A percentile compares a stretch with the other conserved stretches of the same genome.
Conservation (phyloP, 2,113 vertebrate species). For the Odontophorus gujanensis region DNA sequence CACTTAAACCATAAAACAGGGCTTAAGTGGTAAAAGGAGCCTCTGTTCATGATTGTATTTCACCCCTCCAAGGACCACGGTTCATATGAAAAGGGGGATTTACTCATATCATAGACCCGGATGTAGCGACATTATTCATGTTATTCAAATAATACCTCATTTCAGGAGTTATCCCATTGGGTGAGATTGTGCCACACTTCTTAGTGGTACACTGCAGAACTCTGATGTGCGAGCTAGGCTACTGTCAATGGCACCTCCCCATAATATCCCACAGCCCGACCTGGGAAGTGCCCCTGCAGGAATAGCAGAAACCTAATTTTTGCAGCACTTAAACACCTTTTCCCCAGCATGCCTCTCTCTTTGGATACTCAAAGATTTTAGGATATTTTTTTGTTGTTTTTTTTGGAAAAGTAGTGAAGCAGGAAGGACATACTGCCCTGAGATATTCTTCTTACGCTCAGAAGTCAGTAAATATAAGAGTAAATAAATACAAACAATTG, state of each 20-base stretch:
- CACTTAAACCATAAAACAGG: conserved; percentile 69
- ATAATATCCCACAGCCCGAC: background rate
- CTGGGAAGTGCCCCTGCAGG: background rate
- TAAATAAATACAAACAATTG: background rate
- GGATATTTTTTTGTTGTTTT: background rate
- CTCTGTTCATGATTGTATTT: conserved; percentile 64
- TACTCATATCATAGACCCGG: conserved; percentile 29
- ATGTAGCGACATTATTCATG: background rate
- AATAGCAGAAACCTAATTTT: background rate
- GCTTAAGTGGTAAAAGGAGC: conserved; percentile 66
- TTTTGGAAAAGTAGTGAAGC: background rate
- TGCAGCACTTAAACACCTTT: background rate
- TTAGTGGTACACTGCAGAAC: background rate
- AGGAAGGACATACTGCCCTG: accelerated
- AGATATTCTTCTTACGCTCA: background rate
- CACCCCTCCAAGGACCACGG: conserved; percentile 32
- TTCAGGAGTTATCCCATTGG: conserved; percentile 8
- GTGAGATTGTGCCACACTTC: background rate
- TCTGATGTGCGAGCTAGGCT: background rate
- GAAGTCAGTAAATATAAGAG: background rate
- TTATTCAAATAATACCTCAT: background rate
- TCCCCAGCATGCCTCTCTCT: background rate
- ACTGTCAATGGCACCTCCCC: background rate
- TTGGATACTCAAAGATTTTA: background rate
- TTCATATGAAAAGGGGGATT: conserved; percentile 51